Conservation (phyloP, 2,888 invertebrate genomes). For the Euplagia quadripunctaria region DNA sequence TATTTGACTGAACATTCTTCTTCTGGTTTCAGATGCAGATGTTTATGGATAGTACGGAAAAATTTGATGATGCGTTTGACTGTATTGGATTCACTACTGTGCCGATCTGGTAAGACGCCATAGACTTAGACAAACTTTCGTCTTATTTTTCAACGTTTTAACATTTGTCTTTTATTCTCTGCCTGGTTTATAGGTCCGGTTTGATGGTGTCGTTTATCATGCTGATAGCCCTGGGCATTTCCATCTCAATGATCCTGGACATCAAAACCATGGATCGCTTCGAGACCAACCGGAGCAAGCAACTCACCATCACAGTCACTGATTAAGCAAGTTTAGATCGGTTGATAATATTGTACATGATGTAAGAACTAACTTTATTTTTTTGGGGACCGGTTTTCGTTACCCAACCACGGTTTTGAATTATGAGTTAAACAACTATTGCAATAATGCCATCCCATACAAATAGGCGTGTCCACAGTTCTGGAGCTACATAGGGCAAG, state of each 20-base stretch:
- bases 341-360: background rate
- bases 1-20: background rate
- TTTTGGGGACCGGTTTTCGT: background rate
- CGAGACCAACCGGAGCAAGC: conserved; percentile 98
- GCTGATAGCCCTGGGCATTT: conserved; percentile 92
- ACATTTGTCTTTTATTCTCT: background rate
- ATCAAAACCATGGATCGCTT: conserved; percentile 99
- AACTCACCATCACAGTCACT: conserved; percentile 92
- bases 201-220: conserved; percentile 93
- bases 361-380: background rate
- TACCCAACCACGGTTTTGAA: background rate
- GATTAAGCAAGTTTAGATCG: conserved; percentile 83
- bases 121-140: background rate
- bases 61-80: conserved; percentile 93
- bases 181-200: conserved; percentile 88
- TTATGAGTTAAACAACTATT: background rate
- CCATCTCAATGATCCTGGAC: conserved; percentile 95
- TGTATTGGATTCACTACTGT: conserved; percentile 96
- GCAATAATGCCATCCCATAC: background rate
- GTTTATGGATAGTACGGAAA: conserved; percentile 81
- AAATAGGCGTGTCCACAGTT: too few relatives aligned
- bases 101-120: conserved; percentile 91
- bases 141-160: background rate
- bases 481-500: too few relatives aligned
- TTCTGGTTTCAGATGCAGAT: conserved; percentile 82